Conservation (phyloP, 2,113 vertebrate species). For the Ciconia boyciana region DNA sequence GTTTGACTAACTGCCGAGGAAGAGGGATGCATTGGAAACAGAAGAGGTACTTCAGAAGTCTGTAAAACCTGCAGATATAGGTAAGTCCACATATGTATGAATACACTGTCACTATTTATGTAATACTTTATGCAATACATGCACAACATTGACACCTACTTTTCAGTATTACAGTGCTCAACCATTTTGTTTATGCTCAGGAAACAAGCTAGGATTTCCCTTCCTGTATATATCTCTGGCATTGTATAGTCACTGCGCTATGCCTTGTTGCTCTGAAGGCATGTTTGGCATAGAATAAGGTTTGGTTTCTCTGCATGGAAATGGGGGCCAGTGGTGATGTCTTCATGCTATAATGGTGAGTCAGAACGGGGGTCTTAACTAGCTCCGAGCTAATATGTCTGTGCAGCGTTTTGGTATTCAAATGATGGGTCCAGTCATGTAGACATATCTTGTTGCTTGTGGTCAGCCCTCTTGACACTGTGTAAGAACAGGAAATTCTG, state of each 20-base stretch:
- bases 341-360: not conserved
- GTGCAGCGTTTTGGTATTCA: not conserved
- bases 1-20: not conserved
- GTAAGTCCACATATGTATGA: not conserved
- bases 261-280: not conserved
- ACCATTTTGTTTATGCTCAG: not conserved
- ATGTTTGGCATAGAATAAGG: not conserved
- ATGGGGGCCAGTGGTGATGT: not conserved
- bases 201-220: not conserved
- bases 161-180: not conserved
- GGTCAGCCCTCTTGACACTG: not conserved
- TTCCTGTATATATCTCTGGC: not conserved
- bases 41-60: not conserved
- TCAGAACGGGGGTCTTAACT: not conserved
- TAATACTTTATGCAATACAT: not conserved
- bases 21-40: not conserved
- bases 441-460: not conserved
- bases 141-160: not conserved
- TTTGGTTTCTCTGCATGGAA: not conserved
- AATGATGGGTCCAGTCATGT: not conserved
- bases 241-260: not conserved
- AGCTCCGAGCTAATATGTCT: not conserved
- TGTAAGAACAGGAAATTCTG: not conserved
- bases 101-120: not conserved
- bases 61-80: not conserved